Evolutionary conservation across 2,113 vertebrate species (phyloP).

Genomic region (Physeter macrocephalus): DNA sequence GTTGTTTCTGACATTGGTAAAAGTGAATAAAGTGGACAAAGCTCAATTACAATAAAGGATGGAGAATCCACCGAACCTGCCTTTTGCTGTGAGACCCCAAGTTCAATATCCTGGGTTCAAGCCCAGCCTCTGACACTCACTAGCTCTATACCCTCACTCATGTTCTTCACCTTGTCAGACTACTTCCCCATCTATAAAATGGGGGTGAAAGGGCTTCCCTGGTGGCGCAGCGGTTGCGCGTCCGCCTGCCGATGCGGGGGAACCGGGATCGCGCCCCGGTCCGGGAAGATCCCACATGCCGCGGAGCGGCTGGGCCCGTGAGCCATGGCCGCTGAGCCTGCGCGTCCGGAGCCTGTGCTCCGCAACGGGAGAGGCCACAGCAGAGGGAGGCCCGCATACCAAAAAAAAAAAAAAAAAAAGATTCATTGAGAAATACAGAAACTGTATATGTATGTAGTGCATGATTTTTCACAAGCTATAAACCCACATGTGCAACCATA

Average conservation of each 20-base stretch:
- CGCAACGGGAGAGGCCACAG: too few species aligned
- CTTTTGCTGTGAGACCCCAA: not conserved
- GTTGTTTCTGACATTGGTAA: not conserved
- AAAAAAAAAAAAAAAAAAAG: too few species aligned
- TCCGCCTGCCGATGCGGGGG: too few species aligned
- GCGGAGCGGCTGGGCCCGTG: too few species aligned
- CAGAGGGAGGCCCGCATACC: too few species aligned
- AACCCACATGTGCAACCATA: not conserved
- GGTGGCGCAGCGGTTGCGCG: too few species aligned
- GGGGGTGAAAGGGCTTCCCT: not conserved
- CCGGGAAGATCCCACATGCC: too few species aligned
- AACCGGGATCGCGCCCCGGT: too few species aligned
- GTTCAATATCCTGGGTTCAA: too few species aligned
- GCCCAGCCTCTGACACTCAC: not conserved
- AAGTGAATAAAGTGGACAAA: not conserved
- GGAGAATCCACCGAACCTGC: not conserved
- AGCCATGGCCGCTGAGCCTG: too few species aligned
- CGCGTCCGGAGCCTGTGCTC: too few species aligned
- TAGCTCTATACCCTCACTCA: accelerated
- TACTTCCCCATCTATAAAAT: not conserved
- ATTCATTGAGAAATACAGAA: not conserved
- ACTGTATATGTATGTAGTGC: not conserved
- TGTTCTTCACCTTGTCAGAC: not conserved
- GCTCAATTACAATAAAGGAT: too few species aligned
- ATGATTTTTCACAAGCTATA: not conserved